Evolutionary conservation across 1,140 invertebrate species (phyloP), one percentile per base, ranked within the genome.

Genomic region (Rhopalosiphum maidis): DNA sequence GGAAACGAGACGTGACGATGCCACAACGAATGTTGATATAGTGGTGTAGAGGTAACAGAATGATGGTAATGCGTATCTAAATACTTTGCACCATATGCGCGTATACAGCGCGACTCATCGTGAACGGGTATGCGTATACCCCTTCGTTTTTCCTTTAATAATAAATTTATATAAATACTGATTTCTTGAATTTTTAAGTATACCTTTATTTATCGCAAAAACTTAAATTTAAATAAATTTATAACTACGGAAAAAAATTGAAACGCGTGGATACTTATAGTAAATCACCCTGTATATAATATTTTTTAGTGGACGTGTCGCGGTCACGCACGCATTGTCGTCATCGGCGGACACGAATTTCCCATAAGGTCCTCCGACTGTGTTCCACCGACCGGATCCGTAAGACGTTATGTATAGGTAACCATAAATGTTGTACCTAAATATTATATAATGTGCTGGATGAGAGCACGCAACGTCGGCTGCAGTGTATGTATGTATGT

Each of bases 271-370:
- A 77, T 21, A n/a, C n/a, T 77, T n/a, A 23, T 23, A n/a, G 30
- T n/a, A n/a, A 77, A 77, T 18, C 60, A n/a, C 60, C 5, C 30
- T 35, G 77, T 37, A 83, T 43, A 85, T 25, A 51, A 51, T 51
- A 51, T 51, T 51, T 51, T 23, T 0, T 22, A 48, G 30, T n/a
- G 87, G 46, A 54, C 87, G 48, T 43, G 48, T 37, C 8, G 86
- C 22, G 48, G 86, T 88, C 87, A 89, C 48, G 87, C 48, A 89
- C 87, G 48, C 85, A 15, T 87, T 87, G 85, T 30, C 30, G 11
- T 21, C 43, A 77, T 46, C 87, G 48, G n/a, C 18, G 48, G 8
- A 54, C 48, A 89, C 87, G 87, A 54, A 89, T 89, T 89, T 89
- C 87, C n/a, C 87, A 51, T 89, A 89, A 89, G n/a, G n/a, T 89